Conservation (phyloP, 2,888 invertebrate species). For the Blomia tropicalis region DNA sequence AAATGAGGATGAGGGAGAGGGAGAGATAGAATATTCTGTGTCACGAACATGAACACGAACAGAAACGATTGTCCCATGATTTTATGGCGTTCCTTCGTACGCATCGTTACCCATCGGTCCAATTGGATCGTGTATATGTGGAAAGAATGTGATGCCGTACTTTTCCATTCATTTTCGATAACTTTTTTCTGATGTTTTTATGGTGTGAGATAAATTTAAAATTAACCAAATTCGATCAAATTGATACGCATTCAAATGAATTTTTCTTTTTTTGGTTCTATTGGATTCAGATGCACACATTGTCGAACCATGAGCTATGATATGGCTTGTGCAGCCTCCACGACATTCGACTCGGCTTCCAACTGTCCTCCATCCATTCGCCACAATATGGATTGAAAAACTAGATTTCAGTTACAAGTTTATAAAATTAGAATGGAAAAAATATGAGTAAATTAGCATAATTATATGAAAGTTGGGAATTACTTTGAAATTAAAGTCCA, state of each 20-base stretch:
- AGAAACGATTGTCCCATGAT: too few species aligned
- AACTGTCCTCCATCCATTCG: slow-evolving; percentile 2
- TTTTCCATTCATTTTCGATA: neutral
- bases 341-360: slow-evolving; percentile 2
- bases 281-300: neutral
- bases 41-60: too few species aligned
- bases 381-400: neutral
- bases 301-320: slow-evolving; percentile 2
- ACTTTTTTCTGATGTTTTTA: neutral
- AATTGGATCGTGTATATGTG: too few species aligned
- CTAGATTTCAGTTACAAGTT: too few species aligned
- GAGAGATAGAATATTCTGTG: too few species aligned
- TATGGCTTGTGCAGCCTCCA: slow-evolving; percentile 2
- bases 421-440: neutral
- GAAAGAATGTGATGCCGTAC: too few species aligned
- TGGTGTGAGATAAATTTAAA: neutral
- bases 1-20: too few species aligned
- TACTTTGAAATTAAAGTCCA: neutral
- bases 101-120: too few species aligned
- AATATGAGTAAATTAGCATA: neutral
- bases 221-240: neutral
- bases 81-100: too few species aligned
- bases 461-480: neutral
- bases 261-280: neutral
- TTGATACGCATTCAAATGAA: too few species aligned